Base-by-base conservation (phyloP, 92 coral and sea anemone genomes). In the Umimayanthus chanpuru region DNA sequence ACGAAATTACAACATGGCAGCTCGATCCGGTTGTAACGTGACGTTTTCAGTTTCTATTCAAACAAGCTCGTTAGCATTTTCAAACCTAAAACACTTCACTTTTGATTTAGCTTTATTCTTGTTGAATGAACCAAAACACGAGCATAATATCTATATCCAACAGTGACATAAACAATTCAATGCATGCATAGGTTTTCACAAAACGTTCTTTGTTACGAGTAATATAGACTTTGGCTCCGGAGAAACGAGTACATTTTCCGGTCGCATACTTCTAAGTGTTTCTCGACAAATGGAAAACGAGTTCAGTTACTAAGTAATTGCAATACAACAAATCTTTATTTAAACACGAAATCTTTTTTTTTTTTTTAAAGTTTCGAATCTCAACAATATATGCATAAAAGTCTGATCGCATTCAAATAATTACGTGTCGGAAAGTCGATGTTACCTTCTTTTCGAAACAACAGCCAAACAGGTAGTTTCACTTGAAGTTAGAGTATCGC, bases 21-120 rank as follows among this genome's bases (percentile, higher is more conserved):
- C 67, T 18, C 36, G 1, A 21, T 77, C 41, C 39, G 9, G 21
- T 2, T 77, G 23, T 49, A 15, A 77, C 68, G 16, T 28, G 40
- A 56, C 6, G 71, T 55, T 64, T 53, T 79, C 47, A 53, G 2
- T 16, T 15, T 15, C n/a, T 29, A 12, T 12, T 28, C 26, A 16
- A 23, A 7, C 76, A 61, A 25, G 56, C 9, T 29, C 41, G 55
- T n/a, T 56, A 4, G 84, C 40, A 32, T 56, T 49, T 55, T 80
- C n/a, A 32, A 38, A 32, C 39, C 32, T 9, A 30, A 28, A 25
- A 55, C n/a, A 20, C 71, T 72, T 15, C 32, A 56, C 61, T 32
- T 56, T 32, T 80, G 25, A 30, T 55, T 11, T 80, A 80, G 3
- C 68, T 80, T 80, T 80, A 56, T 80, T 80, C 84, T 20, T 80